These are phyloP conservation scores for Ceratotherium simum DNA, from an alignment of 2,113 vertebrate species.

Conservation along the genomic window DNA sequence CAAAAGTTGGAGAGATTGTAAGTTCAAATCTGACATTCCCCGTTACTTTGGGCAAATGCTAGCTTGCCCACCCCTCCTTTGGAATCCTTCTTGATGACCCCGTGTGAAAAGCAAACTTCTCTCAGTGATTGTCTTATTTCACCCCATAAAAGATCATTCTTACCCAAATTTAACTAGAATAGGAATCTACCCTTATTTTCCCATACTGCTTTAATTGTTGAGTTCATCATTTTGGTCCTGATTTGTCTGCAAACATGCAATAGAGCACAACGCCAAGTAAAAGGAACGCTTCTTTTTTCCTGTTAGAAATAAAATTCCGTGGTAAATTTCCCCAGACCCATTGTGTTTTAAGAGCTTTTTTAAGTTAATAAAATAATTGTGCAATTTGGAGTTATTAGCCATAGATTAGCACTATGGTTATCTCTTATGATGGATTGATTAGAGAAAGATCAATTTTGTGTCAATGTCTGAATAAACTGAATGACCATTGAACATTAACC, in stretches of 20 bases:
- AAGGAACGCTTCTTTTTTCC: not conserved
- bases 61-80: not conserved
- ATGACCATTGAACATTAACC: not conserved
- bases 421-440: not conserved
- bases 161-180: not conserved
- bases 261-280: not conserved
- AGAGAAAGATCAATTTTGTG: not conserved
- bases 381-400: not conserved
- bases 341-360: slow-evolving; percentile 5
- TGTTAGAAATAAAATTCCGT: slow-evolving; percentile 7
- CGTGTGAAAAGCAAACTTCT: not conserved
- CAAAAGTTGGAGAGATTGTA: not conserved
- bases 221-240: not conserved
- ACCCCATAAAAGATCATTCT: not conserved
- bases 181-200: not conserved
- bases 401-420: not conserved
- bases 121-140: not conserved
- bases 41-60: not conserved
- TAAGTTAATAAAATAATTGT: slow-evolving; percentile 40
- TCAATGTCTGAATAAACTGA: not conserved
- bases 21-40: not conserved
- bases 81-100: not conserved
- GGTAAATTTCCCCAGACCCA: not conserved
- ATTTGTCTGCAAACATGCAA: not conserved
- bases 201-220: not conserved